Conservation (phyloP, 2,113 vertebrate genomes). For the Trematocara macrostoma region DNA sequence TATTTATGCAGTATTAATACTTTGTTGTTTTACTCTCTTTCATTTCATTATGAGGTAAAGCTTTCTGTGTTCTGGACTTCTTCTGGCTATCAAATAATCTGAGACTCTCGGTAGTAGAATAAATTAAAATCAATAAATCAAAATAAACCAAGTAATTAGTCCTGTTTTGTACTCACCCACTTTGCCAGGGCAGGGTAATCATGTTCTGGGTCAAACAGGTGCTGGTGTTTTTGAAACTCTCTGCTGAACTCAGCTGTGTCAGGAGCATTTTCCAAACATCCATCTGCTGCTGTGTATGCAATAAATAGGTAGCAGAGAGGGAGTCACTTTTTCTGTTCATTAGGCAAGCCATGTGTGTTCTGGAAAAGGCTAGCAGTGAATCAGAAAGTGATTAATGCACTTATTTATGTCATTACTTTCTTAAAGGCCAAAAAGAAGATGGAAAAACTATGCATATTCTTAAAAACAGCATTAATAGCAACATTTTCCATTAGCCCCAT, state of each 20-base stretch:
- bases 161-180: constrained; percentile 80
- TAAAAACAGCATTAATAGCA: background rate
- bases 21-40: background rate
- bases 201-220: constrained; percentile 92
- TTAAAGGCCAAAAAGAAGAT: background rate
- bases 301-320: background rate
- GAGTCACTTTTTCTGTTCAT: background rate
- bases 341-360: background rate
- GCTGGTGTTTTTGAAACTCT: constrained; percentile 93
- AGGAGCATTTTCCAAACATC: constrained; percentile 90
- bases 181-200: constrained; percentile 86
- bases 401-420: background rate
- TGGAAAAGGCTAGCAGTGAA: background rate
- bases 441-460: background rate
- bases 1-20: background rate
- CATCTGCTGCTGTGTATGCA: constrained; percentile 75
- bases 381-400: background rate
- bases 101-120: background rate
- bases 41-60: background rate
- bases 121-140: background rate
- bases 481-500: background rate
- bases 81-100: background rate
- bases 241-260: constrained; percentile 96
- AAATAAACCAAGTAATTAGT: background rate
- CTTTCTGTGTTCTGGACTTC: background rate